A percentile compares a stretch with the other conserved stretches of the same genome.
phyloP scores from a whole-genome alignment of 2,113 vertebrate genomes.

The Coryphaenoides rupestris region DNA sequence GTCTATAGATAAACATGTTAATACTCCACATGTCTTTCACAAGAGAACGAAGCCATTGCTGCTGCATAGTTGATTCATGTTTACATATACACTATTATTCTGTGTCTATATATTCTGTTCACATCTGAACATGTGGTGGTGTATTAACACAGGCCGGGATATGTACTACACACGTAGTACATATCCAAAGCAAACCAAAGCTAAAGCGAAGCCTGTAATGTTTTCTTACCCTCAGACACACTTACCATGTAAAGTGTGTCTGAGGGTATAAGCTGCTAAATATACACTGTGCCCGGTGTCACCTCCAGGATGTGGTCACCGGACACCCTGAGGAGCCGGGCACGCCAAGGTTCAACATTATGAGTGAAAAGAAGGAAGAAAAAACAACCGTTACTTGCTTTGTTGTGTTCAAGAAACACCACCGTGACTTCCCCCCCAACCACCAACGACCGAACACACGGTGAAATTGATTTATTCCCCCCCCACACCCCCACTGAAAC shows the following conservation, averaged over 20 bases:
- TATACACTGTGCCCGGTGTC: slow-evolving; percentile 60
- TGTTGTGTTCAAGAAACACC: neutral
- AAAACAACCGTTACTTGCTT: neutral
- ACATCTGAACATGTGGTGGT: neutral
- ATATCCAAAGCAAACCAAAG: no score
- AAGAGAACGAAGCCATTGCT: no score
- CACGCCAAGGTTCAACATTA: neutral
- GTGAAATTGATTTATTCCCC: no score
- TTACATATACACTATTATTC: neutral
- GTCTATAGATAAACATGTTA: no score
- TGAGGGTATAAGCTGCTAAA: slow-evolving; percentile 64
- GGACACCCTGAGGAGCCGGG: slow-evolving; percentile 42
- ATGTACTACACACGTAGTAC: no score
- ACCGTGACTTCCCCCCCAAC: neutral
- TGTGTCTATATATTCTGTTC: neutral
- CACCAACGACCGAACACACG: slow-evolving; percentile 1
- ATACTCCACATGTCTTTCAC: no score
- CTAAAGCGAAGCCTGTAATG: no score
- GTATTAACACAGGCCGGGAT: neutral
- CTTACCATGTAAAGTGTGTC: slow-evolving; percentile 61
- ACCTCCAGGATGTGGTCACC: slow-evolving; percentile 48
- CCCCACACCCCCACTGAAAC: neutral
- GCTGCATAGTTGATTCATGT: no score
- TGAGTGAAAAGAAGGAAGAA: neutral
- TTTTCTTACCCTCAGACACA: slow-evolving; percentile 13